Base-by-base conservation (phyloP, 1,140 invertebrate species). In the Diorhabda elongata region DNA sequence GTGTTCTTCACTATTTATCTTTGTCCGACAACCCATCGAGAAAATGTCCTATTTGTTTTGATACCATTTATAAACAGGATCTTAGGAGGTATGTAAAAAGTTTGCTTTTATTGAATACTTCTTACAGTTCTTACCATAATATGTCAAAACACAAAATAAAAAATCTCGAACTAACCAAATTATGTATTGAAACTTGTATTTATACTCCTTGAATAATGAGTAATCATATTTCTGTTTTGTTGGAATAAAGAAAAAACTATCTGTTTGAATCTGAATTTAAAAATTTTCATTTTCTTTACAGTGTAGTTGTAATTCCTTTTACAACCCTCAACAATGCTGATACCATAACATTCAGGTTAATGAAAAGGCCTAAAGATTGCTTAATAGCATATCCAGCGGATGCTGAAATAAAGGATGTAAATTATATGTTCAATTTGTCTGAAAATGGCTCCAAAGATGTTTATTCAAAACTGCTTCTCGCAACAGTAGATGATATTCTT, bases 1-100 rank as follows among this genome's bases (percentile, higher is more conserved):
- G 97, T 79, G 89, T 98, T 75, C 85, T 98, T 41, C 96, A 98
- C 81, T 98, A 98, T 82, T 83, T 97, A 67, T 87, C 92, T 11
- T 82, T 96, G 2, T 90, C 90, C 58, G 92, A 97, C 75, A 91
- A 92, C 82, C 78, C 86, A 61, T 86, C 87, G 87, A 82, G 90
- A 72, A 86, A 90, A 77, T 97, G 95, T 82, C 95, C 95, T 0
- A 95, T 97, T 70, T 97, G 95, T 81, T 90, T 89, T 77, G 90
- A 93, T 77, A 84, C 87, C 2, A 83, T 97, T 64, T 83, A 90
- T 70, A 90, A 90, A 78, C 82, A 86, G 45, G 91, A 96, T 78
- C 85, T 97, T 60, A 95, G 93, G 82, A 94, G 92, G 90, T 92
- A 83, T 69, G 47, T 43, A 7, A 58, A 42, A 70, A 4, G 58